Conservation (phyloP, 2,888 invertebrate species). For the Campoletis raptor region DNA sequence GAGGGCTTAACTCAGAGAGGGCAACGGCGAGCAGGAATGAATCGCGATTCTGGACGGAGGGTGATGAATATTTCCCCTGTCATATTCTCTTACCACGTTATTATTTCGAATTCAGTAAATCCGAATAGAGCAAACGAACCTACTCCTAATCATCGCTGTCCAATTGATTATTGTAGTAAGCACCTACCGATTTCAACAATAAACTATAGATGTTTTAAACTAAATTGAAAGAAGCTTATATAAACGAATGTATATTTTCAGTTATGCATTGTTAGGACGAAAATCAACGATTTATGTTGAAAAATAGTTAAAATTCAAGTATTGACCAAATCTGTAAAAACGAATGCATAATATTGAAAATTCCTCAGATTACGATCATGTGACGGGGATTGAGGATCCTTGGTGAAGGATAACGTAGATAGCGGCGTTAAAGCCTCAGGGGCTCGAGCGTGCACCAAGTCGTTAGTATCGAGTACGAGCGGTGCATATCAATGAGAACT, state of each 20-base stretch:
- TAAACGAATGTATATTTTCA: background rate
- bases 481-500: constrained; percentile 84
- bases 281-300: background rate
- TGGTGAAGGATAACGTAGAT: constrained; percentile 52
- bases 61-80: constrained; percentile 23
- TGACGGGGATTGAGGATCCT: constrained; percentile 38
- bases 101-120: constrained; percentile 83
- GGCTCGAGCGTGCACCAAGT: constrained; percentile 75
- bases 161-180: constrained; percentile 81
- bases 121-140: constrained; percentile 78
- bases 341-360: constrained; percentile 39
- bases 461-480: constrained; percentile 80
- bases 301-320: background rate
- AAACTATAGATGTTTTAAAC: background rate
- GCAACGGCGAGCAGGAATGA: background rate
- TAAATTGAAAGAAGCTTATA: background rate
- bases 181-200: constrained; percentile 17
- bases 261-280: background rate
- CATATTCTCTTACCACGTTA: constrained; percentile 70
- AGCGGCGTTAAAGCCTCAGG: constrained; percentile 60
- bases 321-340: constrained; percentile 5
- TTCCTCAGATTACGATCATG: constrained; percentile 55
- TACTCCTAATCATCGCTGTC: constrained; percentile 68
- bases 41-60: constrained; percentile 36
- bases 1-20: constrained; percentile 26